Base-by-base conservation (phyloP, 2,113 vertebrate genomes). In the Cathartes aura region DNA sequence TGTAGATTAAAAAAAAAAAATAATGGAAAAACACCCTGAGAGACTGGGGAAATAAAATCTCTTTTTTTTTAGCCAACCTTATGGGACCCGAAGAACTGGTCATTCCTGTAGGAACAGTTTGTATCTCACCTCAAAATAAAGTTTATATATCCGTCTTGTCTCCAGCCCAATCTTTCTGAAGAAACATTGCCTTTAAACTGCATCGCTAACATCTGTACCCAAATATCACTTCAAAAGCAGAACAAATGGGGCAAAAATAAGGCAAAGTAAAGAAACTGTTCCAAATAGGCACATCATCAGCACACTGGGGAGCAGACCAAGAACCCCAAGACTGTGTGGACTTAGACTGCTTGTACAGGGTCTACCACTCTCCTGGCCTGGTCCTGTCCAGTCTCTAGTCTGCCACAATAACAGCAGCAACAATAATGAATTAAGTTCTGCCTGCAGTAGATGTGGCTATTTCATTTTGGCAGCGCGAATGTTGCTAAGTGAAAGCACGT, bases 401-500 rank as follows among this genome's bases (percentile, higher is more conserved):
- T 63, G 72, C 75, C 90, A 84, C 89, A 87, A 47, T 42, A 96
- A 40, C 80, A 93, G 82, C 87, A 87, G 74, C 81, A 87, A 78
- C 62, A 66, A 90, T 38, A 81, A 34, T 12, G 82, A 89, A 91
- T 91, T 66, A 23, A 72, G 80, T 67, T 84, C 80, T 95, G 89
- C 95, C 94, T 68, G 80, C 76, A 60, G 73, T 92, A 83, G 94
- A 93, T 91, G 94, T 82, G 96, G 96, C 95, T 48, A 53, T 95
- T 97, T 95, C 83, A 32, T 79, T 74, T 75, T 96, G 95, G 92
- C 96, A 96, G 95, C 2, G 6, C 30, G 3, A 84, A 96, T 92
- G 94, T 95, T 96, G 96, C 97, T 96, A 97, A 97, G 96, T 97
- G 95, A 96, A 97, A 97, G 94, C 95, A 95, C 92, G 91, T 96